Base-by-base conservation (phyloP, 2,113 vertebrate species). In the Prolemur simus region DNA sequence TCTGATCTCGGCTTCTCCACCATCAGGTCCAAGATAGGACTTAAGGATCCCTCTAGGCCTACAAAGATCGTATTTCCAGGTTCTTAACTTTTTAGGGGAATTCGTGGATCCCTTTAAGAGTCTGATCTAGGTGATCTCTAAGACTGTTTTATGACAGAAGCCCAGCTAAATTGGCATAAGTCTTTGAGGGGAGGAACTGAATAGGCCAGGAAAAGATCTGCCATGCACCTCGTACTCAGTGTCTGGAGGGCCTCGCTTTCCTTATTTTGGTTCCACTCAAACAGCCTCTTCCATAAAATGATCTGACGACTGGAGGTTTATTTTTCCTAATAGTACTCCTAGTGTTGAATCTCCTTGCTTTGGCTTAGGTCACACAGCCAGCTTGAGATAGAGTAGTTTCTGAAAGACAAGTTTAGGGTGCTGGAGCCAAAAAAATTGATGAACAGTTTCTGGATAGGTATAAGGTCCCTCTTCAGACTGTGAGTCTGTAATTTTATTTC, bases 151-250 rank as follows among this genome's bases (percentile, higher is more conserved):
- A 45, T 45, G 82, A 74, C 21, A 87, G 49, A 58, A n/a, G 39
- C 82, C 8, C 64, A 54, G 0, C 49, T 45, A 27, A 91, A 52
- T 11, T 18, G 68, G 34, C 45, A 34, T 68, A 5, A 1, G 18
- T 74, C 29, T 73, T 69, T 69, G 32, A 34, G 39, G 63, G 66
- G 34, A 71, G 87, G 64, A 68, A 21, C 9, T 39, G 29, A 54
- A 17, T 25, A 37, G 69, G 25, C 47, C 12, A 52, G 32, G 8
- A 45, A 21, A 45, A 45, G 34, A 1, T 18, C n/a, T 23, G 17
- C 9, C 0, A 0, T 34, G 37, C 21, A 14, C 15, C 34, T 32
- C 9, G 5, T 29, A 37, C 64, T 60, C 11, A 0, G 1, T 9
- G 20, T 27, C 37, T 5, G 0, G 13, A 23, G 4, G 32, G 32